Base-by-base conservation (phyloP, 2,797 vertebrate species). In the Anguilla obscura region DNA sequence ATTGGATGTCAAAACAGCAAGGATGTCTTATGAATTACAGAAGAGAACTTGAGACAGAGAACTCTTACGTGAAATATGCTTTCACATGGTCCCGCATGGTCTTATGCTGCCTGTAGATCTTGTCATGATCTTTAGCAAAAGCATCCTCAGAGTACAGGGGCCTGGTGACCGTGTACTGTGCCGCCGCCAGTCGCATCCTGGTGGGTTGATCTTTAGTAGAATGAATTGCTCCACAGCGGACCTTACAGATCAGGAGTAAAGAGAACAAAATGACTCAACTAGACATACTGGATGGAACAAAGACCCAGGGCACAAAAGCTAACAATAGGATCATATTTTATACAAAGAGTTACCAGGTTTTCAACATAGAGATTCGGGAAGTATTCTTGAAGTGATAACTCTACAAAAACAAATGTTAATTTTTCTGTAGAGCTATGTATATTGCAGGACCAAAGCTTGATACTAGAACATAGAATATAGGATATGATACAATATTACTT, bases 111-210 rank as follows among this genome's bases (percentile, higher is more conserved):
- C 98, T 96, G 3, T 94, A 90, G 89, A 96, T 88, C 93, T 96
- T 99, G 91, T 96, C 93, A 24, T 99, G 91, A 5, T 97, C 95
- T 88, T 96, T 92, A 0, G 91, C 90, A 83, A 99, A 99, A 3
- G 90, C 85, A 12, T 97, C 96, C 92, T 97, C 96, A 0, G 98
- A 98, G 91, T 98, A 99, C 54, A 99, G 94, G 0, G 96, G 95
- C 91, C 98, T 96, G 93, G 94, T 92, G 92, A 99, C 96, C 89
- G 96, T 89, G 33, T 98, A 99, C 91, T 96, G 96, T 89, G 94
- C 96, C 1, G 94, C 96, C 89, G 95, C 91, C 0, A 95, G 90
- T 92, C 96, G 96, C 85, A 96, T 95, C 97, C 96, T 97, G 92
- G 8, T 52, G 33, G 87, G 82, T 45, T 10, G 4, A 10, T 85